Evolutionary conservation across 2,888 invertebrate species (phyloP).

Genomic region (Hirtodrosophila confusa): DNA sequence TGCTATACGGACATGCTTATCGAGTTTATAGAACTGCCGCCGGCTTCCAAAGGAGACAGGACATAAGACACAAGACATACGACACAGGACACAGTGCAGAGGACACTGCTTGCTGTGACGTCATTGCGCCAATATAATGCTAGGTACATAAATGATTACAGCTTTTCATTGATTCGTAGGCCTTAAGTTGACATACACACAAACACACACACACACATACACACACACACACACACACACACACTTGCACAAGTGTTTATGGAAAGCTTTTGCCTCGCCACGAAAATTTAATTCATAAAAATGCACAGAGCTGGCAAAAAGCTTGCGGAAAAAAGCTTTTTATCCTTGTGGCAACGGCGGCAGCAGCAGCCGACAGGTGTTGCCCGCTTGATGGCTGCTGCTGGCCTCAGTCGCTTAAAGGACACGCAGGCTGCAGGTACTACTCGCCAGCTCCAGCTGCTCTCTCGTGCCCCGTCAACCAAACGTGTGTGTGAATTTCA

Average conservation of each 20-base stretch:
- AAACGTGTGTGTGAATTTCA: constrained; percentile 14
- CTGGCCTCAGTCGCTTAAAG: constrained; percentile 63
- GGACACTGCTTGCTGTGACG: constrained; percentile 51
- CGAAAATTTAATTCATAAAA: constrained; percentile 73
- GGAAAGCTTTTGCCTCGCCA: constrained; percentile 50
- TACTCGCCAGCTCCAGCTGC: constrained; percentile 11
- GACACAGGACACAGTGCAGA: constrained; percentile 3
- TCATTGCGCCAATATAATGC: constrained; percentile 37
- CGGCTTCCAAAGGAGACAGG: constrained; percentile 4
- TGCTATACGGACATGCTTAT: constrained; percentile 39
- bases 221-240: constrained; percentile 4
- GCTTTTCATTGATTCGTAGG: constrained; percentile 58
- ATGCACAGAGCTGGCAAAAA: constrained; percentile 41
- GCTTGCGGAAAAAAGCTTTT: constrained; percentile 34
- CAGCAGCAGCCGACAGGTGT: constrained; percentile 49
- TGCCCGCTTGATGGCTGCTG: neutral
- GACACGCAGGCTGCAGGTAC: constrained; percentile 73
- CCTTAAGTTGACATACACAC: constrained; percentile 9
- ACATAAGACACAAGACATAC: neutral
- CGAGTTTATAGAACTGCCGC: constrained; percentile 27
- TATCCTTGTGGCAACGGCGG: constrained; percentile 31
- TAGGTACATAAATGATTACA: constrained; percentile 24
- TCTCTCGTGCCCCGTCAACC: constrained; percentile 5
- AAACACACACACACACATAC: constrained; percentile 10
- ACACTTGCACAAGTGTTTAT: neutral